Conservation (phyloP, 2,888 invertebrate genomes). For the Dynastes tityus region DNA sequence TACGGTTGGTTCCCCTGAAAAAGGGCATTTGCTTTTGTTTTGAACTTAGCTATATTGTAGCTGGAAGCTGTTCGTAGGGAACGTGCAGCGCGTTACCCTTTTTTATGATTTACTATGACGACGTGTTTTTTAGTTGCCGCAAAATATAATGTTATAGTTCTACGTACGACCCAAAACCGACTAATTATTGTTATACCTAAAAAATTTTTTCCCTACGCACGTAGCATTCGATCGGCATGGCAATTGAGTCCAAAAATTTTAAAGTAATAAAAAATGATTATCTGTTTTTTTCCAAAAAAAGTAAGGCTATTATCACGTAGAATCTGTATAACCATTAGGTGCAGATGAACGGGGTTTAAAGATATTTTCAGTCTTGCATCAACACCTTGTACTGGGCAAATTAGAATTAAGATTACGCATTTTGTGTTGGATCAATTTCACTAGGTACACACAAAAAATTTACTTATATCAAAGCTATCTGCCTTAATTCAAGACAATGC, state of each 20-base stretch:
- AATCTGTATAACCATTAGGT: too few species aligned
- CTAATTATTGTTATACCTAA: conserved; percentile 31
- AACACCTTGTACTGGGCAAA: too few species aligned
- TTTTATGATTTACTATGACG: conserved; percentile 47
- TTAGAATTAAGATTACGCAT: too few species aligned
- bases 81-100: conserved; percentile 41
- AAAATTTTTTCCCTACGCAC: background rate
- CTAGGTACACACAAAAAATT: too few species aligned
- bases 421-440: too few species aligned
- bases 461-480: too few species aligned
- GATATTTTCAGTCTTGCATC: too few species aligned
- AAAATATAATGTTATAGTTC: conserved; percentile 27
- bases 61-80: conserved; percentile 39
- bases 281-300: too few species aligned
- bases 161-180: conserved; percentile 14
- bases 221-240: background rate
- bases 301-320: too few species aligned
- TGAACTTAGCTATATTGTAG: conserved; percentile 42
- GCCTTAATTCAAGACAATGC: too few species aligned
- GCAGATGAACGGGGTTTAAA: too few species aligned
- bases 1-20: conserved; percentile 36
- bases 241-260: conserved; percentile 29
- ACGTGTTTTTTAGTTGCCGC: conserved; percentile 34
- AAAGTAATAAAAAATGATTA: conserved; percentile 30
- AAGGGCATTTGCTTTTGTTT: conserved; percentile 40